Evolutionary conservation across 2,888 invertebrate genomes (phyloP).

Genomic region (Rhingia campestris): DNA sequence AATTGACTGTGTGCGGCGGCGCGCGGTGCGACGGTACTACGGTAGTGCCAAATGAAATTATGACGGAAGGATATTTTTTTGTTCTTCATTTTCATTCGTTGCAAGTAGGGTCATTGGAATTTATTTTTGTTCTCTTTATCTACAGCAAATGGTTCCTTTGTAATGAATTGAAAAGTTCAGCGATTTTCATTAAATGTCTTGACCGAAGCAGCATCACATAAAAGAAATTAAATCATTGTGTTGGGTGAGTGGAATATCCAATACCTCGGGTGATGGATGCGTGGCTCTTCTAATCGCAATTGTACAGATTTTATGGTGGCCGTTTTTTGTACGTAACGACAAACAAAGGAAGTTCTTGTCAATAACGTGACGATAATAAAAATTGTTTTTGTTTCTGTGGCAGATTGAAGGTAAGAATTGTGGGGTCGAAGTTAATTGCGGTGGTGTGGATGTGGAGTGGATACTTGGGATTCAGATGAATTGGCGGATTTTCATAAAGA

Average conservation of each 20-base stretch:
- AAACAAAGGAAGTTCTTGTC: conserved; percentile 30
- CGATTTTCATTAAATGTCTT: conserved; percentile 27
- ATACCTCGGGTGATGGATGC: conserved; percentile 15
- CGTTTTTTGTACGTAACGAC: conserved; percentile 4
- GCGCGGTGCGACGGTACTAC: neutral
- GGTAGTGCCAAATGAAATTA: conserved; percentile 32
- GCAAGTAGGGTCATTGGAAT: conserved; percentile 27
- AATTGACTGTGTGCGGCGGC: conserved; percentile 43
- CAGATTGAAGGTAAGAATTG: conserved; percentile 76
- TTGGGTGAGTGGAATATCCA: conserved; percentile 25
- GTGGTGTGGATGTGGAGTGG: conserved; percentile 18
- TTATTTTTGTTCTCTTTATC: conserved; percentile 42
- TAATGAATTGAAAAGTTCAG: conserved; percentile 19
- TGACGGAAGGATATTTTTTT: conserved; percentile 34
- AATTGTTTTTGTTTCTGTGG: conserved; percentile 76
- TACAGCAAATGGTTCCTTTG: neutral
- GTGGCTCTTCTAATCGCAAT: conserved; percentile 22
- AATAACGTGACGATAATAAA: conserved; percentile 75
- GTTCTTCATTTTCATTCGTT: conserved; percentile 16
- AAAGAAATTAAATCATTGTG: conserved; percentile 47
- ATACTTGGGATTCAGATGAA: conserved; percentile 41
- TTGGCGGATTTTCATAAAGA: neutral
- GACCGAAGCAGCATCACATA: conserved; percentile 12
- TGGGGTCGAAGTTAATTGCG: conserved; percentile 40
- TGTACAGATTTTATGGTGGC: conserved; percentile 35